Base-by-base conservation (phyloP, 2,113 vertebrate genomes). In the Panthera uncia region DNA sequence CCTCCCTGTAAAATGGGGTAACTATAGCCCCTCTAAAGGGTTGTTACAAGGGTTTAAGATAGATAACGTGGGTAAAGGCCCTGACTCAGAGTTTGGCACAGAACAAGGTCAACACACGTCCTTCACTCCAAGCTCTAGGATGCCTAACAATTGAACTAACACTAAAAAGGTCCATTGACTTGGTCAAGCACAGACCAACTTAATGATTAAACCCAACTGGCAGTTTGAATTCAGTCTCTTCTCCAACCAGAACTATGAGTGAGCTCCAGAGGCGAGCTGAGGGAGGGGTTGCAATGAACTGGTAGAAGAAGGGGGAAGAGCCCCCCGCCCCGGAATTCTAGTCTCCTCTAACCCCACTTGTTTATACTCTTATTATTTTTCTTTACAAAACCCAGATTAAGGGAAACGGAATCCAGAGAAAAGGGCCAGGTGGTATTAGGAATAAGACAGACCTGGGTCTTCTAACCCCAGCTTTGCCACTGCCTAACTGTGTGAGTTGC, bases 181-280 rank as follows among this genome's bases (percentile, higher is more conserved):
- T 63, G 91, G 52, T 80, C 61, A 83, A 86, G 89, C 33, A 0
- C 4, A 61, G 66, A 16, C 9, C 16, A n/a, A 84, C 83, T 94
- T 96, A 97, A 97, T 93, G 94, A 96, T 95, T 95, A 98, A 96
- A 83, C 92, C 45, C 87, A 65, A 71, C 29, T 2, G 52, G 14
- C 52, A 50, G 80, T 91, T 91, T 82, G 88, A 95, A 93, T 87
- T 33, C 36, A 36, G 65, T 41, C 61, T 96, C 38, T 81, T 55
- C 81, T 86, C 85, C 94, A 96, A 29, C 33, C 94, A 69, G 80
- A 92, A 50, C 61, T 50, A 1, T 0, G 0, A 29, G 38, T 7
- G 57, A 82, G 71, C 12, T 36, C 68, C 12, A 76, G 66, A 79
- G 90, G 71, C 1, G 1, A 1, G 1, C 25, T 23, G 73, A 80